These are phyloP conservation scores for Pocillopora damicornis DNA, from an alignment of 64 coral and sea anemone species.

Conservation along the genomic window DNA sequence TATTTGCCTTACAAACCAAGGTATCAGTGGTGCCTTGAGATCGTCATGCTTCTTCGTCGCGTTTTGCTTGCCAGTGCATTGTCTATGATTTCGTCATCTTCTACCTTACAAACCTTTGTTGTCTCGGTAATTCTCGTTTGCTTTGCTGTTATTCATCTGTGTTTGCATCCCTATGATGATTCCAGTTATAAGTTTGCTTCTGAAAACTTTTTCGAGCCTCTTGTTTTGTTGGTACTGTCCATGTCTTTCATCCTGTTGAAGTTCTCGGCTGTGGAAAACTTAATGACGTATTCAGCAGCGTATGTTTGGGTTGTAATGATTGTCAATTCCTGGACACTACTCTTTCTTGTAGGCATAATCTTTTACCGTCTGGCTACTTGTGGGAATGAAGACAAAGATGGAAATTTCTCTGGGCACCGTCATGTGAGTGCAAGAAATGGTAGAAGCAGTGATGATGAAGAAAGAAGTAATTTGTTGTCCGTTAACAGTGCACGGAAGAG, in stretches of 20 bases:
- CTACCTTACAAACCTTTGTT: slow-evolving; percentile 5
- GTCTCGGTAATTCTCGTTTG: slow-evolving; percentile 22
- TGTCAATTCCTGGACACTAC: slow-evolving; percentile 4
- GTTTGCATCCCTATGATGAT: slow-evolving; percentile 16
- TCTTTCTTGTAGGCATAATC: background rate
- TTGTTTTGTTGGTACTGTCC: slow-evolving; percentile 10
- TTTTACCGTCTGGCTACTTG: background rate
- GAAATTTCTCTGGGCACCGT: too few species aligned
- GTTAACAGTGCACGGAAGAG: background rate
- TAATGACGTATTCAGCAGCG: background rate
- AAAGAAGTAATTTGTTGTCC: background rate
- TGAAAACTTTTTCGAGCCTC: slow-evolving; percentile 12
- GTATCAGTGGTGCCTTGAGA: slow-evolving; percentile 18
- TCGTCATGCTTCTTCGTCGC: slow-evolving; percentile 20
- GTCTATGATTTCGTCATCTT: slow-evolving; percentile 19
- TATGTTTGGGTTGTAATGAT: slow-evolving; percentile 42
- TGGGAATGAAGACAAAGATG: background rate
- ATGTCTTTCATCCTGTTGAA: slow-evolving; percentile 45
- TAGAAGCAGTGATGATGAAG: background rate
- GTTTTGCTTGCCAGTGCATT: slow-evolving; percentile 22
- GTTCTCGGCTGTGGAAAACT: slow-evolving; percentile 26
- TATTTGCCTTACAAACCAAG: slow-evolving; percentile 45
- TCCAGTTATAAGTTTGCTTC: background rate
- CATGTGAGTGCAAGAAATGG: background rate
- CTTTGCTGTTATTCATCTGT: background rate